These are phyloP conservation scores for Motacilla tschutschensis DNA, from an alignment of 2,113 vertebrate genomes.

Conservation along the genomic window DNA sequence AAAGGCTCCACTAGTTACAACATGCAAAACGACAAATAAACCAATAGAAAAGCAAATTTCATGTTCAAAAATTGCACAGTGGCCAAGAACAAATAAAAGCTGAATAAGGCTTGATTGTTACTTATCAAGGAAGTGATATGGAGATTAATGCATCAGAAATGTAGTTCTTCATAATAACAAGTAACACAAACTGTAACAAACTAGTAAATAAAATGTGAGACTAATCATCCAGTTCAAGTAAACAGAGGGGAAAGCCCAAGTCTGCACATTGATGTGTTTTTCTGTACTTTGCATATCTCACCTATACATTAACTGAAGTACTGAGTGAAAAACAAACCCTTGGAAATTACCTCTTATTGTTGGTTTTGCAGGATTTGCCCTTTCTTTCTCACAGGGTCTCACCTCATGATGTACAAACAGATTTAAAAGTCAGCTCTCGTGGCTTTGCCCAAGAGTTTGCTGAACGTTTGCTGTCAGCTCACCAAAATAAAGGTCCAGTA, in stretches of 20 bases:
- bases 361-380: not conserved
- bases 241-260: not conserved
- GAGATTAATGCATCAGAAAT: not conserved
- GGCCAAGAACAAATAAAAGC: constrained; percentile 6
- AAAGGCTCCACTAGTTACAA: constrained; percentile 23
- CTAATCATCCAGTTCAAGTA: not conserved
- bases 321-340: not conserved
- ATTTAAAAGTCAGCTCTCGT: not conserved
- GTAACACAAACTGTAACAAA: not conserved
- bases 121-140: not conserved
- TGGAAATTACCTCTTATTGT: not conserved
- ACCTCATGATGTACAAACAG: not conserved
- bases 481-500: not conserved
- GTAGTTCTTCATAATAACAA: not conserved
- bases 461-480: not conserved
- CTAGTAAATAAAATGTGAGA: not conserved
- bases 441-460: not conserved
- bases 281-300: not conserved
- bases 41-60: constrained; percentile 16
- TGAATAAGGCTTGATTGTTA: not conserved
- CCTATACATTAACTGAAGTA: not conserved
- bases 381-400: not conserved
- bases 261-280: not conserved
- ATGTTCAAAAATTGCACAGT: not conserved
- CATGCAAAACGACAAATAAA: constrained; percentile 22